phyloP scores from a whole-genome alignment of 2,888 invertebrate genomes.

The Coelopa pilipes region DNA sequence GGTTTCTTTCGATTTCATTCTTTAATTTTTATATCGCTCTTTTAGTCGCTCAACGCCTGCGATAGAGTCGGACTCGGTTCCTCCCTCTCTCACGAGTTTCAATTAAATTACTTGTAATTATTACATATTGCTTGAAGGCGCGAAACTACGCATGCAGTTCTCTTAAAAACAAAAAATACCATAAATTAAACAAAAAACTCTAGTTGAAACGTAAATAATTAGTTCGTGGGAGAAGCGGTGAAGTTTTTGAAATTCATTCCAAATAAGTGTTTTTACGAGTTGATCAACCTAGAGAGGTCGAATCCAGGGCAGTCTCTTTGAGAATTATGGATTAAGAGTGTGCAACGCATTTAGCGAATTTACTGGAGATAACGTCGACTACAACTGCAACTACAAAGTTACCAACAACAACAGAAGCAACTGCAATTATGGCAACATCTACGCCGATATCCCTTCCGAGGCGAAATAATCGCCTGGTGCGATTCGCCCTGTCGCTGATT shows the following conservation, averaged over 20 bases:
- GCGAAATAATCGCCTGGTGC: constrained; percentile 18
- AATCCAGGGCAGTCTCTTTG: no score
- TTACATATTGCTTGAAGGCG: no score
- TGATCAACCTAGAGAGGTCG: no score
- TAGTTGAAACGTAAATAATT: no score
- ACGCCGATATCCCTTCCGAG: background rate
- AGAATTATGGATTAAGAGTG: constrained; percentile 13
- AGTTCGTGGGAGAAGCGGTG: no score
- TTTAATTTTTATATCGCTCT: constrained; percentile 11
- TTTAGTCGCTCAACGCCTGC: background rate
- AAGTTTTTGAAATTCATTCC: no score
- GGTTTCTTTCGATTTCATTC: constrained; percentile 6
- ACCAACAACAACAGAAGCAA: background rate
- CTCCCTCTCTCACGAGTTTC: no score
- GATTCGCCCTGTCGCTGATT: background rate
- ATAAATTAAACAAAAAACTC: no score
- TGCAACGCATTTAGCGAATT: constrained; percentile 4
- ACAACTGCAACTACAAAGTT: background rate
- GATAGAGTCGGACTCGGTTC: background rate
- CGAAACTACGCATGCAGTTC: no score
- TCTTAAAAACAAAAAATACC: no score
- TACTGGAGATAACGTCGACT: constrained; percentile 19
- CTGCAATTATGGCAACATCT: constrained; percentile 3
- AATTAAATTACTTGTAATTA: no score
- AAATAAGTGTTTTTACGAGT: no score